A percentile compares a stretch with the other conserved stretches of the same genome.
phyloP scores from a whole-genome alignment of 2,113 vertebrate species.

The Scomber colias region DNA sequence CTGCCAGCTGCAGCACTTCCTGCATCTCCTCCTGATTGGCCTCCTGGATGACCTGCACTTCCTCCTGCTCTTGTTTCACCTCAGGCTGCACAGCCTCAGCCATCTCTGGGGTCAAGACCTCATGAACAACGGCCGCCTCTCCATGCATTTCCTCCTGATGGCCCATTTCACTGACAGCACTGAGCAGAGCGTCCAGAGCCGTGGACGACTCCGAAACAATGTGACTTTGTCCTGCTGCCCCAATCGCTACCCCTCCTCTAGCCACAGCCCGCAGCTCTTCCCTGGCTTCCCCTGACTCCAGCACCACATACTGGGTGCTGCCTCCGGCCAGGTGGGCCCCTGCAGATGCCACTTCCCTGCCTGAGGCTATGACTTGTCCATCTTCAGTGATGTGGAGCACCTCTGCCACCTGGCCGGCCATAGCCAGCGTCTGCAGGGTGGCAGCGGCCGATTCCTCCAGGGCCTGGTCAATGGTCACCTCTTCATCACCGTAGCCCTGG shows the following conservation, averaged over 20 bases:
- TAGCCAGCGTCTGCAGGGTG: slow-evolving; percentile 95
- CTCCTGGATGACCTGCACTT: slow-evolving; percentile 81
- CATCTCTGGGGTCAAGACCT: slow-evolving; percentile 68
- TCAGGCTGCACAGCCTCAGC: slow-evolving; percentile 17
- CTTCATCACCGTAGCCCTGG: slow-evolving; percentile 90
- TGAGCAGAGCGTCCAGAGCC: slow-evolving; percentile 93
- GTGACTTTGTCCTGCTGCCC: slow-evolving; percentile 68
- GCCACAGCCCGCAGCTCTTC: slow-evolving; percentile 73
- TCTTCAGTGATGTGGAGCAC: slow-evolving; percentile 97
- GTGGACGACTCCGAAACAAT: slow-evolving; percentile 85
- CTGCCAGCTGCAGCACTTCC: slow-evolving; percentile 94
- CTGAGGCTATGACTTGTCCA: slow-evolving; percentile 90
- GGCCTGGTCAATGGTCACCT: slow-evolving; percentile 88
- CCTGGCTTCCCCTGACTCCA: slow-evolving; percentile 85
- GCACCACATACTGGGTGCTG: slow-evolving; percentile 91
- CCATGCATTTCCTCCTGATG: slow-evolving; percentile 77
- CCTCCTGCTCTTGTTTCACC: slow-evolving; percentile 78
- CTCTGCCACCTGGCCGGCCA: slow-evolving; percentile 94
- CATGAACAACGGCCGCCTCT: slow-evolving; percentile 54
- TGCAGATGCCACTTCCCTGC: slow-evolving; percentile 76
- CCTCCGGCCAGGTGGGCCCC: slow-evolving; percentile 83
- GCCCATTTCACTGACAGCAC: slow-evolving; percentile 93
- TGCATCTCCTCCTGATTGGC: slow-evolving; percentile 88
- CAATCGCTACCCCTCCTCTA: slow-evolving; percentile 61
- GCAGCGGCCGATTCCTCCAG: slow-evolving; percentile 95